phyloP scores from a whole-genome alignment of 2,113 vertebrate species.

The Marmota monax region DNA sequence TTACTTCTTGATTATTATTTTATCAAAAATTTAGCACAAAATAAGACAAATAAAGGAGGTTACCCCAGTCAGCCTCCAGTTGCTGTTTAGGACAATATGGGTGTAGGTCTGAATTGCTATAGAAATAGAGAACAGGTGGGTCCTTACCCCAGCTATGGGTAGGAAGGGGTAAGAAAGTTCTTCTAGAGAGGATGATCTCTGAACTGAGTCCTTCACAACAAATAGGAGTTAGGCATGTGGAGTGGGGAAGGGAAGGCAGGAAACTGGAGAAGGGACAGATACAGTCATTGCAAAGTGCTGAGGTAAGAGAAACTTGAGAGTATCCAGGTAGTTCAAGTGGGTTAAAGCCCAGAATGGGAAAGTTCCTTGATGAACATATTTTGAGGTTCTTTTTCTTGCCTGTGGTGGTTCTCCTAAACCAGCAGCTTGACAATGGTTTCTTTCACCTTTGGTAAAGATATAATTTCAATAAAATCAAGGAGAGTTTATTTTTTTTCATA shows the following conservation, averaged over 20 bases:
- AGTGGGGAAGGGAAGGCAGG: not conserved
- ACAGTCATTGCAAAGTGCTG: not conserved
- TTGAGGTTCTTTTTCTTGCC: not conserved
- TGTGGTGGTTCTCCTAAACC: not conserved
- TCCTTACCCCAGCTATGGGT: not conserved
- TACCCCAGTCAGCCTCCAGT: not conserved
- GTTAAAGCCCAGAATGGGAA: not conserved
- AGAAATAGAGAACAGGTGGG: not conserved
- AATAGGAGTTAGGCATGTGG: not conserved
- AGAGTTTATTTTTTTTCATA: not conserved
- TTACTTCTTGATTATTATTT: slow-evolving; percentile 35
- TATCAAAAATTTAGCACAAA: not conserved
- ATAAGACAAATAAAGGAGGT: not conserved
- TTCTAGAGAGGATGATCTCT: not conserved
- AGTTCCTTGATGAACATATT: not conserved
- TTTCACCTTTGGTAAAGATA: not conserved
- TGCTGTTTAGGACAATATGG: not conserved
- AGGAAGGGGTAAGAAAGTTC: not conserved
- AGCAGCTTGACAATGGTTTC: not conserved
- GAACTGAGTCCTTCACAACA: not conserved
- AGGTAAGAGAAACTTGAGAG: not conserved
- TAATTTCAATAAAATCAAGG: not conserved
- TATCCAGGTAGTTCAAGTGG: not conserved
- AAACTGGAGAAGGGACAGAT: not conserved
- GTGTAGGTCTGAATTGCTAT: not conserved